Evolutionary conservation across 2,888 invertebrate species (phyloP).

Genomic region (Melanostoma scalare): DNA sequence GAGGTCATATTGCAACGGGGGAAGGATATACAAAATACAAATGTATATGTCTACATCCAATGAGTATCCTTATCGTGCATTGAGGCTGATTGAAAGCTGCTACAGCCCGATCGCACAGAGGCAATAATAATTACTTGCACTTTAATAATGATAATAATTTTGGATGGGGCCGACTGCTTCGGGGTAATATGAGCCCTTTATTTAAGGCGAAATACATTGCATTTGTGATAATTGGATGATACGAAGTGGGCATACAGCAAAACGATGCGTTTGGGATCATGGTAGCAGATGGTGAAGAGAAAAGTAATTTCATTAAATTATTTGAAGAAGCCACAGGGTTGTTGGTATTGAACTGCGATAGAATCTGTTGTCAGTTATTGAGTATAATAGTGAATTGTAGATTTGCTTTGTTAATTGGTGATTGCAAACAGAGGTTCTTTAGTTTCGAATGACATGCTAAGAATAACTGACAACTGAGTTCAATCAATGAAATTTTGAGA

Average conservation of each 20-base stretch:
- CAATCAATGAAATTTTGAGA: too few species aligned
- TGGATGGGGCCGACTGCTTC: neutral
- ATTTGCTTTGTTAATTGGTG: neutral
- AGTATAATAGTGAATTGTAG: neutral
- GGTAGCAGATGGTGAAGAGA: neutral
- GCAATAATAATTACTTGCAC: constrained; percentile 51
- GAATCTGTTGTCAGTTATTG: neutral
- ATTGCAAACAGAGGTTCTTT: neutral
- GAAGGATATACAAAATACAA: neutral
- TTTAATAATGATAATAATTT: constrained; percentile 50
- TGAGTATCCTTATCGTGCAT: neutral
- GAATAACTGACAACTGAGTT: too few species aligned
- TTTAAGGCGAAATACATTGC: constrained; percentile 31
- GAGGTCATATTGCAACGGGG: constrained; percentile 10
- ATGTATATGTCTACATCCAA: neutral
- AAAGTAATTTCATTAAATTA: constrained; percentile 16
- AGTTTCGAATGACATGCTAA: neutral
- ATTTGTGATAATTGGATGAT: constrained; percentile 49
- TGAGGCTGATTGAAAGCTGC: constrained; percentile 39
- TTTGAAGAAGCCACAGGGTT: neutral
- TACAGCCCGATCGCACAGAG: neutral
- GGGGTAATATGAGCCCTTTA: neutral
- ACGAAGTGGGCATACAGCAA: neutral
- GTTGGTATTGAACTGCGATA: neutral
- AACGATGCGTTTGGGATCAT: constrained; percentile 2